Evolutionary conservation across 2,113 vertebrate species (phyloP).

Genomic region (Poeciliopsis turrubarensis): DNA sequence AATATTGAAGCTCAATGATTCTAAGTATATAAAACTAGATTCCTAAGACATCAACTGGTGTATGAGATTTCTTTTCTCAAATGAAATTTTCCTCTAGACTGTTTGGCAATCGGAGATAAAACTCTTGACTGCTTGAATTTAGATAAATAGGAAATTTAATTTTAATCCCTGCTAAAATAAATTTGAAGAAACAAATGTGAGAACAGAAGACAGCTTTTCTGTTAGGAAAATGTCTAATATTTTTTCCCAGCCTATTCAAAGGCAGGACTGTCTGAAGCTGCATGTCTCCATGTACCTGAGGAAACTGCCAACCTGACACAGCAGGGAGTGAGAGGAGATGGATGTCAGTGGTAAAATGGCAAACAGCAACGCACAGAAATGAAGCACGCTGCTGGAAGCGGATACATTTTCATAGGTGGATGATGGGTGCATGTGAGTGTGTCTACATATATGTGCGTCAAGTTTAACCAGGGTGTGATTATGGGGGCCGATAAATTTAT

Average conservation of each 20-base stretch:
- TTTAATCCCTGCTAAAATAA: neutral
- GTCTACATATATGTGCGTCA: constrained; percentile 8
- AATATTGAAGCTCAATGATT: no score
- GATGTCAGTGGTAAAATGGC: constrained; percentile 58
- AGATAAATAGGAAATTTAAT: neutral
- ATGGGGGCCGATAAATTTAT: neutral
- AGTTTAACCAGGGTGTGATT: neutral
- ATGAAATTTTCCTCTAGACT: no score
- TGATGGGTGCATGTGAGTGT: constrained; percentile 58
- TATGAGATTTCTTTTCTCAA: no score
- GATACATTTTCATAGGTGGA: constrained; percentile 49
- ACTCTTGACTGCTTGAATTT: neutral
- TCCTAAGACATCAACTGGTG: no score
- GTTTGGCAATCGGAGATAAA: neutral
- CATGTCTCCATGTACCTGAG: constrained; percentile 21
- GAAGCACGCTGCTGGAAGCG: constrained; percentile 45
- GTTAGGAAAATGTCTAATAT: constrained; percentile 8
- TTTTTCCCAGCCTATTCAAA: constrained; percentile 4
- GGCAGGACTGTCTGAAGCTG: constrained; percentile 1
- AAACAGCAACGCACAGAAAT: constrained; percentile 57
- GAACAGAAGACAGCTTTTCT: neutral
- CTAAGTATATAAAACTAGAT: no score
- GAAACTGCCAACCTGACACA: constrained; percentile 41
- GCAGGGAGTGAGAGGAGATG: constrained; percentile 47
- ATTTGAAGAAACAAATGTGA: neutral